Percentiles rank a stretch among this genome's conserved stretches.
Conservation (phyloP, 2,797 vertebrate species). For the Acanthopagrus latus region DNA sequence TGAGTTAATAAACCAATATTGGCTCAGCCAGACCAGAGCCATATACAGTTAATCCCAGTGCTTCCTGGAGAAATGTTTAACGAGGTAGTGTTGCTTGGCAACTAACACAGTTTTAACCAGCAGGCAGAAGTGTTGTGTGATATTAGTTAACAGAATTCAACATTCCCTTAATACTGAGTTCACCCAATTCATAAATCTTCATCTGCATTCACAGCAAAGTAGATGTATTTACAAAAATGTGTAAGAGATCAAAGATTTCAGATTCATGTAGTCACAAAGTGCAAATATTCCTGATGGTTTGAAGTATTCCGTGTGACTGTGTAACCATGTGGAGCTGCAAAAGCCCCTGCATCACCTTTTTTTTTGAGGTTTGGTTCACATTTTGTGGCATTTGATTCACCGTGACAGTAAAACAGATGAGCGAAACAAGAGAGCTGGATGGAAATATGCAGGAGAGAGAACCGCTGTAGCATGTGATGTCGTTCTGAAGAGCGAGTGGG, state of each 20-base stretch:
- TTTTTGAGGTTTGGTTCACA: constrained; percentile 11
- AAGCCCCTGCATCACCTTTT: not conserved
- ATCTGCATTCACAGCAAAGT: constrained; percentile 9
- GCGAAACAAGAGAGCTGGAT: not conserved
- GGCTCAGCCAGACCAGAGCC: constrained; percentile 32
- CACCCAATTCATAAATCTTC: not conserved
- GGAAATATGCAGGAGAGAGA: constrained; percentile 14
- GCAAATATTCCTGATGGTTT: not conserved
- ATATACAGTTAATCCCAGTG: constrained; percentile 12
- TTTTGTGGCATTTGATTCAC: constrained; percentile 16
- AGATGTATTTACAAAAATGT: not conserved
- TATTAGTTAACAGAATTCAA: constrained; percentile 19
- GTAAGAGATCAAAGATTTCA: not conserved
- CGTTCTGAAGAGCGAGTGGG: constrained; percentile 12
- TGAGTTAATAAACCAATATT: constrained; percentile 50
- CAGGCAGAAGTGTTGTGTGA: constrained; percentile 19
- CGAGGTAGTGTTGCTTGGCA: constrained; percentile 56
- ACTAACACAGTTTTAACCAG: constrained; percentile 39
- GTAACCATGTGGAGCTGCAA: too few relatives aligned
- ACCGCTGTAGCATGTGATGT: constrained; percentile 35
- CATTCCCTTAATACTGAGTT: not conserved
- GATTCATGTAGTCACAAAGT: not conserved
- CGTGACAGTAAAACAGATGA: constrained; percentile 17
- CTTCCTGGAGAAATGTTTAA: constrained; percentile 42
- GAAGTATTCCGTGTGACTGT: not conserved